Percentiles rank a stretch among this genome's conserved stretches.
Evolutionary conservation across 2,113 vertebrate species (phyloP).

Genomic region (Todiramphus chloris): DNA sequence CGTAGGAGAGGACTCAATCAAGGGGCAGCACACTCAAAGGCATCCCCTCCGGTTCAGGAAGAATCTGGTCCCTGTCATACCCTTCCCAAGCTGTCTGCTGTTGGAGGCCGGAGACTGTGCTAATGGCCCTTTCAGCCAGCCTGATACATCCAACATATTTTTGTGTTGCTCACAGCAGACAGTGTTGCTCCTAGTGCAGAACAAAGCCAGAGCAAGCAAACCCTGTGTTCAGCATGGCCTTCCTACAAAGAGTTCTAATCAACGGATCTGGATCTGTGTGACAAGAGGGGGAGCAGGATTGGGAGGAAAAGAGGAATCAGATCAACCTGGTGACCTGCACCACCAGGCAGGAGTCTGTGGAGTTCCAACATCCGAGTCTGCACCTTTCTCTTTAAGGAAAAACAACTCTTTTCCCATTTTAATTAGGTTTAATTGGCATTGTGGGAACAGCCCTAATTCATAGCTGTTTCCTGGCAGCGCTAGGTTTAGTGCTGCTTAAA

Average conservation of each 20-base stretch:
- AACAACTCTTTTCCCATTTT: background rate
- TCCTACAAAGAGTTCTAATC: background rate
- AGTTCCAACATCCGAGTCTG: fast-evolving
- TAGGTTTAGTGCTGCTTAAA: background rate
- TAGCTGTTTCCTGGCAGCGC: background rate
- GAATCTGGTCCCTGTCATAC: background rate
- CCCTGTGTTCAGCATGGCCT: background rate
- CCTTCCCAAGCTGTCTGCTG: background rate
- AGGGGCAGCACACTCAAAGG: background rate
- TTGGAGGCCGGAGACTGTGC: background rate
- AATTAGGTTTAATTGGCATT: background rate
- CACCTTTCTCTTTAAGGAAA: background rate
- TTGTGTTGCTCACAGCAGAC: no score
- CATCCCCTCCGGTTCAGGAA: no score
- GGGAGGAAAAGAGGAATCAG: background rate
- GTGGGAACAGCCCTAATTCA: background rate
- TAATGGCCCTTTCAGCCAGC: background rate
- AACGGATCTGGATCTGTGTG: background rate
- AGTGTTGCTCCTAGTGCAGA: background rate
- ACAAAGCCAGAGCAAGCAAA: background rate
- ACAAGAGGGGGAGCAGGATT: background rate
- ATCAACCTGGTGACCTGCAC: background rate
- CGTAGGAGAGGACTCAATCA: fast-evolving
- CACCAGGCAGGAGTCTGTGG: background rate
- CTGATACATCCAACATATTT: background rate